These are phyloP conservation scores for Onthophagus taurus DNA, from an alignment of 1,140 invertebrate species.

Conservation along the genomic window DNA sequence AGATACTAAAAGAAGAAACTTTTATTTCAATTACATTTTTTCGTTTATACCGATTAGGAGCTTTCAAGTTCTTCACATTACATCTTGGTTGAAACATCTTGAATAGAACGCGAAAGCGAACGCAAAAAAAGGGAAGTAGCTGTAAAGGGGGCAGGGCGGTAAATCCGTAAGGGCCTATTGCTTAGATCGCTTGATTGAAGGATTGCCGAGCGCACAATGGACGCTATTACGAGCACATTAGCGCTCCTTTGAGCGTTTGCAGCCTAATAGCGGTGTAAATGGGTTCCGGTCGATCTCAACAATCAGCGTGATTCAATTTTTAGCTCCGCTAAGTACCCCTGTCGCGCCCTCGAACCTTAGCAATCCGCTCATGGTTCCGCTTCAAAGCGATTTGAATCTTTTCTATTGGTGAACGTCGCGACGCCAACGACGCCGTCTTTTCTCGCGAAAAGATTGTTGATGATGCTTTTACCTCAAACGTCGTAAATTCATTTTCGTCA, in stretches of 20 bases:
- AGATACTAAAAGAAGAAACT: too few species aligned
- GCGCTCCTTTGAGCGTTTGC: conserved; percentile 34
- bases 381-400: too few species aligned
- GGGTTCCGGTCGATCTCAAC: conserved; percentile 32
- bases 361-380: too few species aligned
- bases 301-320: conserved; percentile 33
- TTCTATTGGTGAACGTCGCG: too few species aligned
- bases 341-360: too few species aligned
- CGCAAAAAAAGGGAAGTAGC: conserved; percentile 4
- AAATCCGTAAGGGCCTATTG: conserved; percentile 27
- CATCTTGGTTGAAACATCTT: not conserved
- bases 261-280: conserved; percentile 30
- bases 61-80: not conserved
- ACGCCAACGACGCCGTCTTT: too few species aligned
- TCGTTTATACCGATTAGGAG: too few species aligned
- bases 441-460: too few species aligned
- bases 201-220: conserved; percentile 30
- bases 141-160: conserved; percentile 7
- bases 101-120: not conserved
- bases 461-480: too few species aligned
- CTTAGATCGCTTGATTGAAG: conserved; percentile 29
- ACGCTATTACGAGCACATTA: conserved; percentile 32
- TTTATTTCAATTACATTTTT: too few species aligned
- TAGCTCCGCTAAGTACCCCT: conserved; percentile 24
- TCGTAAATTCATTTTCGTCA: too few species aligned